Evolutionary conservation across 35 echinoderm and acorn worm species (phyloP).

Genomic region (Anneissia japonica): DNA sequence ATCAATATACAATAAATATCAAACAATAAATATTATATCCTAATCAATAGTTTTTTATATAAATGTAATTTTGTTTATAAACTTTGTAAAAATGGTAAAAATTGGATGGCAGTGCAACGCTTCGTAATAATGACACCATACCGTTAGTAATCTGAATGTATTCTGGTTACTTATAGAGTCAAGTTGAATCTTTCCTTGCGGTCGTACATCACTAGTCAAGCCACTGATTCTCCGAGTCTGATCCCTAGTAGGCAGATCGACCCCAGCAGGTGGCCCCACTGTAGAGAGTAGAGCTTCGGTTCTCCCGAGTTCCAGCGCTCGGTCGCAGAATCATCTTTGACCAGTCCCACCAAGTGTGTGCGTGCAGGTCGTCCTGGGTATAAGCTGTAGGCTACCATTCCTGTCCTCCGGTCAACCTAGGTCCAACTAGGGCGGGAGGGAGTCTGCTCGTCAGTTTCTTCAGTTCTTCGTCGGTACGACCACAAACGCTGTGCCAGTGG

Average conservation of each 20-base stretch:
- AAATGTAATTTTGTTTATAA: no score
- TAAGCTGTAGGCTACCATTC: not conserved
- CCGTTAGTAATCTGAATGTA: no score
- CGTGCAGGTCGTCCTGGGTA: not conserved
- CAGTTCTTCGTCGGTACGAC: not conserved
- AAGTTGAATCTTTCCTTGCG: no score
- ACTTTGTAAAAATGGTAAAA: no score
- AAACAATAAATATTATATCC: no score
- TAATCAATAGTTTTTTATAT: no score
- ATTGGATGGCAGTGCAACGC: no score
- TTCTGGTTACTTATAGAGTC: no score
- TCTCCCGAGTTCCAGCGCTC: not conserved
- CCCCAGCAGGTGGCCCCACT: not conserved
- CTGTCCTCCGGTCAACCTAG: not conserved
- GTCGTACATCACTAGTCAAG: not conserved
- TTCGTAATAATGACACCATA: no score
- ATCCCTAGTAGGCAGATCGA: slow-evolving; percentile 1
- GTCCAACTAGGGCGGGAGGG: not conserved
- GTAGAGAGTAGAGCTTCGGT: not conserved
- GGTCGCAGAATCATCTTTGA: not conserved
- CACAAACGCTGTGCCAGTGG: not conserved
- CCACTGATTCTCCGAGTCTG: slow-evolving; percentile 1
- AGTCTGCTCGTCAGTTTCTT: not conserved
- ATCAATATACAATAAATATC: no score
- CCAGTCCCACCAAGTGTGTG: not conserved